These are phyloP conservation scores for rat (Rattus norvegicus) DNA, from an alignment of 2,113 vertebrate genomes.

Conservation along the genomic window DNA sequence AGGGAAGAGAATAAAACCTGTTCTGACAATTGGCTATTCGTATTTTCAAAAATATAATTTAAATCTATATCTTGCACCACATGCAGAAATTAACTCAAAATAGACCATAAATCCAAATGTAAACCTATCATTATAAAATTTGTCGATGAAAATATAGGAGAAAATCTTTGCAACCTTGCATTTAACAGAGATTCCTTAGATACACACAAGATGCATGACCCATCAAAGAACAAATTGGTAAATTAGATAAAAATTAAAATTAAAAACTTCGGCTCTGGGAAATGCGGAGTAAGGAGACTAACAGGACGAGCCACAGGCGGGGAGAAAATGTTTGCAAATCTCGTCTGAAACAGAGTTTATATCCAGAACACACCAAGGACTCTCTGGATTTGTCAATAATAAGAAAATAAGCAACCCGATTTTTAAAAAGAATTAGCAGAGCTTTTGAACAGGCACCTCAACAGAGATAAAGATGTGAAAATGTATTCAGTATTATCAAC, in stretches of 20 bases:
- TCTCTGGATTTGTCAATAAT: background rate
- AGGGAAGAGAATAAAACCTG: constrained; percentile 11
- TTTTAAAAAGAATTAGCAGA: background rate
- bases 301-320: background rate
- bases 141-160: constrained; percentile 9
- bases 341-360: background rate
- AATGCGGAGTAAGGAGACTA: background rate
- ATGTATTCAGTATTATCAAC: constrained; percentile 4
- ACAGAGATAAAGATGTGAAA: constrained; percentile 21
- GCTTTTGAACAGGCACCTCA: constrained; percentile 3
- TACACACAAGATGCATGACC: background rate
- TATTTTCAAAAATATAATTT: constrained; percentile 7
- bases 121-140: constrained; percentile 22
- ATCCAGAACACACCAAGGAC: background rate
- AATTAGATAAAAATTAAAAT: constrained; percentile 49
- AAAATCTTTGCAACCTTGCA: background rate
- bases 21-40: background rate
- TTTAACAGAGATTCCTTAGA: constrained; percentile 33
- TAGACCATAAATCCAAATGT: constrained; percentile 21
- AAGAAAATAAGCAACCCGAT: constrained; percentile 21
- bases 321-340: background rate
- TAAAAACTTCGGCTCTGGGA: background rate
- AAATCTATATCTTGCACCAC: background rate
- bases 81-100: constrained; percentile 51
- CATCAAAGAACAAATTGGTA: constrained; percentile 42